Conservation (phyloP, 2,888 invertebrate genomes). For the Eulithis testata region DNA sequence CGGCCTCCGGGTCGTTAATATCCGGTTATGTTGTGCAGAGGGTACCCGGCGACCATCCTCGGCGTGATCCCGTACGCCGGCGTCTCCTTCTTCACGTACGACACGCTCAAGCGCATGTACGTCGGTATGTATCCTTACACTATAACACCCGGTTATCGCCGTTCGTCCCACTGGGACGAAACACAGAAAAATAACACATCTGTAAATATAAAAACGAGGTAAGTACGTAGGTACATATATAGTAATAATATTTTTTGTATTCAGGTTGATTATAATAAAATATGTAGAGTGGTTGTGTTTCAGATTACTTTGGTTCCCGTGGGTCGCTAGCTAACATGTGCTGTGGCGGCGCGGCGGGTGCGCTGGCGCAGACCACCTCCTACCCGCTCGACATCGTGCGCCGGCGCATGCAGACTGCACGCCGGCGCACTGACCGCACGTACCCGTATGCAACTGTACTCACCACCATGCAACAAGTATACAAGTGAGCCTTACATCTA, state of each 20-base stretch:
- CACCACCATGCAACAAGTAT: constrained; percentile 88
- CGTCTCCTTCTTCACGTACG: constrained; percentile 98
- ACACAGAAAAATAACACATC: no score
- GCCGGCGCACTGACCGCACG: constrained; percentile 67
- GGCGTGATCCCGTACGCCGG: constrained; percentile 99
- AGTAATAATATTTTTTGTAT: no score
- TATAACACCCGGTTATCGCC: no score
- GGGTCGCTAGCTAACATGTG: constrained; percentile 87
- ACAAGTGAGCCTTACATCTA: no score
- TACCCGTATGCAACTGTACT: constrained; percentile 86
- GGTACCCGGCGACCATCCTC: constrained; percentile 94
- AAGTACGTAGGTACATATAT: no score
- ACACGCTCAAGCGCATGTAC: constrained; percentile 93
- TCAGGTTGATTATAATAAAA: no score
- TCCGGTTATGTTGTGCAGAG: constrained; percentile 71
- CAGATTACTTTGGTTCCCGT: constrained; percentile 54
- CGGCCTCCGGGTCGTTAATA: no score
- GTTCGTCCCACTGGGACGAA: no score
- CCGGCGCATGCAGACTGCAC: constrained; percentile 86
- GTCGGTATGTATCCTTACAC: constrained; percentile 78
- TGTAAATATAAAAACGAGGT: no score
- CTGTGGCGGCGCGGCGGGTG: constrained; percentile 96
- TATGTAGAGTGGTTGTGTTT: neutral
- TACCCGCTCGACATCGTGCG: constrained; percentile 98
- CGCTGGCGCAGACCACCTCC: constrained; percentile 96